Base-by-base conservation (phyloP, 2,113 vertebrate genomes). In the Dromas ardeola region DNA sequence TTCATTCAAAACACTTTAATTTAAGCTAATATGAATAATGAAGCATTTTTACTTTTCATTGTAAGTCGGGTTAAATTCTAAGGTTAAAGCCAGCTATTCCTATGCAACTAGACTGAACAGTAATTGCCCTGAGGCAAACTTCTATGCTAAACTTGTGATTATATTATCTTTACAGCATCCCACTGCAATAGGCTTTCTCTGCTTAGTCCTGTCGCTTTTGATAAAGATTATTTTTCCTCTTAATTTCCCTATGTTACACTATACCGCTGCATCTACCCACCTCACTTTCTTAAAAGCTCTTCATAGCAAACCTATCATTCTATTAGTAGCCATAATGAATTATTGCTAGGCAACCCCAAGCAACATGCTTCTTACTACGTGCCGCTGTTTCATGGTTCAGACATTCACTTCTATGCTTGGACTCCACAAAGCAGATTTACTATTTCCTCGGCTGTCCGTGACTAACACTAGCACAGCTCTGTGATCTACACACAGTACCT, bases 271-370 rank as follows among this genome's bases (percentile, higher is more conserved):
- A 76, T 14, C 43, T 80, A 58, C 66, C 27, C 36, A 70, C 66
- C 67, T 86, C 49, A 34, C 81, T 70, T 81, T 74, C 77, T 74
- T 94, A 80, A 76, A 92, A 79, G 76, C 80, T 89, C 59, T 82
- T 82, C 53, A 59, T 13, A 53, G 86, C 66, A 83, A 91, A 88
- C 34, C 74, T 47, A 56, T 66, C 47, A 53, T 61, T 88, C 53
- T 52, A 69, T 88, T 88, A 88, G 74, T n/a, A 81, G 65, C 74
- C 43, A 11, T 88, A 91, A 95, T 83, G 77, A 96, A 79, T 82
- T 86, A 92, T 89, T 94, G 92, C 92, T 86, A 92, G 61, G 92
- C 86, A 96, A 92, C 81, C 61, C n/a, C 56, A 59, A 80, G 81
- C 61, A 92, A 56, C 73, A 16, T 3, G 29, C 40, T 82, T 55